These are phyloP conservation scores for Artemisiospiza belli DNA, from an alignment of 2,113 vertebrate genomes.

Conservation along the genomic window DNA sequence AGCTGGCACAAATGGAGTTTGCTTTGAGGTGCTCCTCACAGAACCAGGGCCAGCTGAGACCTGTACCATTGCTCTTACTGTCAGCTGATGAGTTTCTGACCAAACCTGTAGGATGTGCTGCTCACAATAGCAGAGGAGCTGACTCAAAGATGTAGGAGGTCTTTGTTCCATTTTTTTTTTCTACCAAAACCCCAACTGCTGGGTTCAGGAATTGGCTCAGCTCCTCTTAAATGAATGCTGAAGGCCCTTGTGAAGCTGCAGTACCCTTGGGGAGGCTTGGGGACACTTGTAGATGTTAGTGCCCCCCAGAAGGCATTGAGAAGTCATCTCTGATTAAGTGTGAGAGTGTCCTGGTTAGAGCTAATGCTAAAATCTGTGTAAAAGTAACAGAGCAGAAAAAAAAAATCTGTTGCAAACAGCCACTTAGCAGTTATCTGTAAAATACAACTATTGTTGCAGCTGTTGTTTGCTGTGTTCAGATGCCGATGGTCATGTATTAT, in stretches of 20 bases:
- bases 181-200: background rate
- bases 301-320: background rate
- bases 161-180: background rate
- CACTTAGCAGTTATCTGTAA: background rate
- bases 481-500: background rate
- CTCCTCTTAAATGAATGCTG: background rate
- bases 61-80: background rate
- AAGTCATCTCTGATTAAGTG: background rate
- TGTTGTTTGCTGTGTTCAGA: background rate
- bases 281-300: background rate
- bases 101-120: background rate
- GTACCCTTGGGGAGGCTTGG: background rate
- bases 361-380: background rate
- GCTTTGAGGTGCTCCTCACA: background rate
- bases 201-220: background rate
- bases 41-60: background rate
- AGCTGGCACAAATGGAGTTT: background rate
- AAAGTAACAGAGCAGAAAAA: background rate
- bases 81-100: background rate
- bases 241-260: background rate
- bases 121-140: background rate
- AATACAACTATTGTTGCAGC: background rate
- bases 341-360: background rate
- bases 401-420: background rate
- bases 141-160: background rate